These are phyloP conservation scores for Litocranius walleri DNA, from an alignment of 2,113 vertebrate species.

Conservation along the genomic window DNA sequence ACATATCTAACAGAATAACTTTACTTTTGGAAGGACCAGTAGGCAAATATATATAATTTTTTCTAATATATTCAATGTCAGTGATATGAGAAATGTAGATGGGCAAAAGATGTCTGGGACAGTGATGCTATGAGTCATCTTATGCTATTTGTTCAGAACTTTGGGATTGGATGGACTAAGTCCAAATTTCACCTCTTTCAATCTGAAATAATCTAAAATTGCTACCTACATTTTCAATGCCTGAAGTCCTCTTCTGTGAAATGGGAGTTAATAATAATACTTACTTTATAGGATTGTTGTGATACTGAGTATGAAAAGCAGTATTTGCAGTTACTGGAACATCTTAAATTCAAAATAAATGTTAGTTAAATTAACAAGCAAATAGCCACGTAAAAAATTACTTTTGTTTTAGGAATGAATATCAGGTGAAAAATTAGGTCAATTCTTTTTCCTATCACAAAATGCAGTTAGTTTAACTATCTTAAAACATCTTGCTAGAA, in stretches of 20 bases:
- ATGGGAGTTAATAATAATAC: not conserved
- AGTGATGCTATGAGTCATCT: not conserved
- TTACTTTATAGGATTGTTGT: not conserved
- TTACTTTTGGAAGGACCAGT: not conserved
- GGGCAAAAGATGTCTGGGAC: not conserved
- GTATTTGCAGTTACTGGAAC: not conserved
- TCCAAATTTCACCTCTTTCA: not conserved
- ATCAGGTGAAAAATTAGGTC: not conserved
- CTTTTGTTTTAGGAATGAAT: not conserved
- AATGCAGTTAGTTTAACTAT: not conserved
- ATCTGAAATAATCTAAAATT: not conserved
- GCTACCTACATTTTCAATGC: not conserved
- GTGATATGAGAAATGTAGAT: not conserved
- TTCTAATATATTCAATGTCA: not conserved
- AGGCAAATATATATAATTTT: not conserved
- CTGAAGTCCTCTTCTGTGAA: not conserved
- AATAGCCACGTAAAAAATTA: not conserved
- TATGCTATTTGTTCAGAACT: not conserved
- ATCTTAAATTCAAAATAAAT: not conserved
- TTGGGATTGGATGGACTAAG: not conserved
- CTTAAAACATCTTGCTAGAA: not conserved
- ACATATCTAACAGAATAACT: not conserved
- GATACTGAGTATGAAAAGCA: not conserved
- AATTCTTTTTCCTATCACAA: not conserved
- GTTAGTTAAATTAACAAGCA: not conserved